Conservation (phyloP, 2,888 invertebrate species). For the Epinotia demarniana region DNA sequence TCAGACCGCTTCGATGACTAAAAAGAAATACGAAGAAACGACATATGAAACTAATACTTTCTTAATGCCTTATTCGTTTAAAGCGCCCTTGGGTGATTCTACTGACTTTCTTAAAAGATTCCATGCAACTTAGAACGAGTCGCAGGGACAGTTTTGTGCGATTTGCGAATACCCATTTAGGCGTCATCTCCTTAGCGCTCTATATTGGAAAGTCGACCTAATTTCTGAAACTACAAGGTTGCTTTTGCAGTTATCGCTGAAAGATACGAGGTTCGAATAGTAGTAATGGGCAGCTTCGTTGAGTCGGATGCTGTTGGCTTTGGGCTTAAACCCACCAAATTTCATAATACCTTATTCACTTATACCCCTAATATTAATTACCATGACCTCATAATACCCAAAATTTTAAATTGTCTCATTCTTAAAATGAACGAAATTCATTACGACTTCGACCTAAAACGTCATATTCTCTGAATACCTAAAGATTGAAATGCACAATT, state of each 20-base stretch:
- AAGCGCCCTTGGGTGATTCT: not conserved
- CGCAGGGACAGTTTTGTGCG: not conserved
- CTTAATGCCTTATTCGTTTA: conserved; percentile 11
- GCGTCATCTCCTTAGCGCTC: not conserved
- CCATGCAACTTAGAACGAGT: not conserved
- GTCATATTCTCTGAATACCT: too few species aligned
- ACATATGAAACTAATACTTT: conserved; percentile 11
- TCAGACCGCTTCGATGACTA: conserved; percentile 12
- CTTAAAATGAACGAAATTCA: too few species aligned
- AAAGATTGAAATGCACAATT: too few species aligned
- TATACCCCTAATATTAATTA: too few species aligned
- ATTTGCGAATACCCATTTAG: not conserved
- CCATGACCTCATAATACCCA: too few species aligned
- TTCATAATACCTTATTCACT: too few species aligned
- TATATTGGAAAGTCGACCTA: not conserved
- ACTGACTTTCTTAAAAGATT: conserved; percentile 13
- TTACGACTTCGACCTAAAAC: too few species aligned
- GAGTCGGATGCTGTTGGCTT: too few species aligned
- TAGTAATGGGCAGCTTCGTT: not conserved
- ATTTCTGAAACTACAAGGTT: not conserved
- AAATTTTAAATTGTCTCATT: too few species aligned
- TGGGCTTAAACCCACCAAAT: too few species aligned
- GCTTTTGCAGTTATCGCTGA: not conserved
- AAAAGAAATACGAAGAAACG: conserved; percentile 20
- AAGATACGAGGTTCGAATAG: conserved; percentile 3